Percentiles rank a stretch among this genome's conserved stretches.
Conservation (phyloP, 2,888 invertebrate species). For the Andricus curvator region DNA sequence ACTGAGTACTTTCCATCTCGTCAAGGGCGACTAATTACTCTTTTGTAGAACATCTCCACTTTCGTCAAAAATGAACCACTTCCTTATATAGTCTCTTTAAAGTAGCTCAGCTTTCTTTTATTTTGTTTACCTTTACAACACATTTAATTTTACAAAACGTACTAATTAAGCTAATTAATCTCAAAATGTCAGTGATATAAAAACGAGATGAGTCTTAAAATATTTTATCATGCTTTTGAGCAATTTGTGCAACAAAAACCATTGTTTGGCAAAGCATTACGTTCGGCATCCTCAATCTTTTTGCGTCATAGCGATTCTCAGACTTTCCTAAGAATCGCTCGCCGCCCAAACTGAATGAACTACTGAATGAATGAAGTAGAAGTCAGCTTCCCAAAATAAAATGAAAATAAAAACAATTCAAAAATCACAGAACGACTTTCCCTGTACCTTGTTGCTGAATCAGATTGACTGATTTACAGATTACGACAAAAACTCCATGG, state of each 20-base stretch:
- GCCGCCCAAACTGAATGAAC: not conserved
- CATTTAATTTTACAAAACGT: too few species aligned
- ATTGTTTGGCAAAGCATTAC: not conserved
- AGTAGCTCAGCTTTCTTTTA: not conserved
- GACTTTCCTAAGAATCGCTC: not conserved
- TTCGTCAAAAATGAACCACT: not conserved
- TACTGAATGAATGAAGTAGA: not conserved
- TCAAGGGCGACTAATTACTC: constrained; percentile 36
- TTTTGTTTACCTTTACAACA: not conserved
- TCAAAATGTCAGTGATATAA: too few species aligned
- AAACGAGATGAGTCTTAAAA: not conserved
- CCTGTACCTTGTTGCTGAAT: not conserved
- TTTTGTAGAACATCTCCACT: not conserved
- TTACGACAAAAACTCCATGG: not conserved
- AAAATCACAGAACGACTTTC: not conserved
- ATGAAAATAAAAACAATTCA: not conserved
- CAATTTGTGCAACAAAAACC: not conserved
- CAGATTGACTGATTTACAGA: not conserved
- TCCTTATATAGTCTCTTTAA: not conserved
- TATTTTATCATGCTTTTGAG: not conserved
- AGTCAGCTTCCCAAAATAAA: not conserved
- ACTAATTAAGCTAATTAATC: too few species aligned
- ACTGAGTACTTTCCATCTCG: constrained; percentile 16
- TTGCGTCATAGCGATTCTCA: not conserved
- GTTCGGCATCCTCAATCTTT: not conserved